Conservation (phyloP, 2,888 invertebrate genomes). For the Cyrtodaria siliqua region DNA sequence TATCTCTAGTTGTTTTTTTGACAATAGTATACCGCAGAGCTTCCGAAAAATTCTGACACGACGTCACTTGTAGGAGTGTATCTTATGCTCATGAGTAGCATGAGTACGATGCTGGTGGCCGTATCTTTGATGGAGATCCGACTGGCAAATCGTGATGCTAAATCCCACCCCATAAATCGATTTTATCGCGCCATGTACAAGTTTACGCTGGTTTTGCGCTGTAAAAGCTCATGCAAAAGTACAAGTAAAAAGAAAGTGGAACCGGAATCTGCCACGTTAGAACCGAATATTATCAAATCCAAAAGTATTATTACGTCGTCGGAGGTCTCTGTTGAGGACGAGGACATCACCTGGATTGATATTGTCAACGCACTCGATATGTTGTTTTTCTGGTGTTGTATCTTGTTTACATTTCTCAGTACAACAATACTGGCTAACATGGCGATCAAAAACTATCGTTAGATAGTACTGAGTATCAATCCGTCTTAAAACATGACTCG, state of each 20-base stretch:
- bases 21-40: conserved; percentile 32
- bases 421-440: not conserved
- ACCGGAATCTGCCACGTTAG: no score
- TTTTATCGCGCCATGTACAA: not conserved
- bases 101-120: conserved; percentile 33
- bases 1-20: conserved; percentile 35
- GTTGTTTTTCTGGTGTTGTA: conserved; percentile 12
- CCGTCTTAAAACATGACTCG: no score
- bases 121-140: conserved; percentile 10
- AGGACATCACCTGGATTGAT: not conserved
- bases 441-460: no score
- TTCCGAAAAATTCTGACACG: conserved; percentile 35
- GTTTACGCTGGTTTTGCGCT: not conserved
- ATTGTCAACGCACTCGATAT: conserved; percentile 10
- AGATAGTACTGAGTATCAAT: no score
- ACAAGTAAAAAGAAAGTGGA: no score
- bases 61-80: conserved; percentile 12
- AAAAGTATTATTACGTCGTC: no score
- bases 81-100: conserved; percentile 9
- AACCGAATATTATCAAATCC: no score
- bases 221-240: not conserved
- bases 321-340: no score
- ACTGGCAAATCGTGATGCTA: not conserved
- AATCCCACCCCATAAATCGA: not conserved
- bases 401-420: conserved; percentile 1